Evolutionary conservation across 2,888 invertebrate species (phyloP), one percentile per base, ranked within the genome.

Genomic region (Emesis russula): DNA sequence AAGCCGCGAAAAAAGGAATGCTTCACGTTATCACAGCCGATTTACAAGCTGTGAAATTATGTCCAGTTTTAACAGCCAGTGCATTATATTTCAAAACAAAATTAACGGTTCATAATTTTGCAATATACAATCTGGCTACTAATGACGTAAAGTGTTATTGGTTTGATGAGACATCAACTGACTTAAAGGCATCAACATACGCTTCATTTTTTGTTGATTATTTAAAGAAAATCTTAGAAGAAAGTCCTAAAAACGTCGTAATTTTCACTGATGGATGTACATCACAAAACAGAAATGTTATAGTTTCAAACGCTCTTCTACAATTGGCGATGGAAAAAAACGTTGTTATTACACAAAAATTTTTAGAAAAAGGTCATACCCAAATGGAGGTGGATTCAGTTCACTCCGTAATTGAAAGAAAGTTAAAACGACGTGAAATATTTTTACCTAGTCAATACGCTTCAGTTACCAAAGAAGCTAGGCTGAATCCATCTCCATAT

Each of bases 341-440:
- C 36, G 6, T 25, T 25, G 6, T 25, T 25, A 25, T 25, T 1
- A 25, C 25, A 25, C 25, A 25, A 25, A 25, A 25, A 25, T 25
- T 25, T 25, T 25, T 25, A 25, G 25, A 25, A 25, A 25, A 25
- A 25, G 25, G 25, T 41, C 92, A 93, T 75, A 92, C 92, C 31
- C 92, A 92, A 76, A 93, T 92, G 89, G 92, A 93, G 81, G 83
- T 85, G 9, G 91, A 90, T 81, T 85, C 83, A 33, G 86, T 93
- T 77, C 91, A 92, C 44, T 87, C 86, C 2, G 48, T 87, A 66
- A 91, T 90, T 38, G 89, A 91, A 81, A 83, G 82, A 70, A 83
- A 86, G 31, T 63, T 85, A 81, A 90, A 86, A 89, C 2, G 44
- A 48, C 53, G 68, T 77, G 83, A 83, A 68, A 68, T 83, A 76